Evolutionary conservation across 2,113 vertebrate genomes (phyloP).

Genomic region (Engraulis encrasicolus): DNA sequence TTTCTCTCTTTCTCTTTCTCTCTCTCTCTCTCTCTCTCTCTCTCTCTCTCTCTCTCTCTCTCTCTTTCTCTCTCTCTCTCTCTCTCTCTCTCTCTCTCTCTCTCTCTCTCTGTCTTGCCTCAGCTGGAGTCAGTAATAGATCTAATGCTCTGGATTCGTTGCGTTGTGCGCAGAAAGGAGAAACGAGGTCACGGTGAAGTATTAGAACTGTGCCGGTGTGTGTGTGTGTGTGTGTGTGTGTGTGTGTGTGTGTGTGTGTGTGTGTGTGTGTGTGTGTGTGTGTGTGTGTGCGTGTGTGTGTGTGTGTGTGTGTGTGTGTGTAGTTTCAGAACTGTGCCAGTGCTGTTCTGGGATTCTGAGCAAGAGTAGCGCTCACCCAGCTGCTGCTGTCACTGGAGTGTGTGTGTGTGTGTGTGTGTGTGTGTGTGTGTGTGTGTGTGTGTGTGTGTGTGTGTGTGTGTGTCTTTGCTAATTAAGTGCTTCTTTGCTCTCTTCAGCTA

Average conservation of each 20-base stretch:
- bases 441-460: too few species aligned
- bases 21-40: neutral
- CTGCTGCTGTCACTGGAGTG: neutral
- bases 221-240: too few species aligned
- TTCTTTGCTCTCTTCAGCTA: neutral
- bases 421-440: too few species aligned
- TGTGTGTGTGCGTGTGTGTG: too few species aligned
- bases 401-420: too few species aligned
- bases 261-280: too few species aligned
- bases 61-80: neutral
- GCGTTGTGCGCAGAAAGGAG: neutral
- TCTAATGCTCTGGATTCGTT: neutral
- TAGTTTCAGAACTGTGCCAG: neutral
- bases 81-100: neutral
- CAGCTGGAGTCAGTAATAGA: neutral
- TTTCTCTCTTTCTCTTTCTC: neutral
- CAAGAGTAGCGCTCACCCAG: neutral
- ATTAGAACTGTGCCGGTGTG: neutral
- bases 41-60: neutral
- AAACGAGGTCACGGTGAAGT: slow-evolving; percentile 14
- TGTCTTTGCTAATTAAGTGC: slow-evolving; percentile 3
- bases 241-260: too few species aligned
- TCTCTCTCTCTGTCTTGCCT: neutral
- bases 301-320: too few species aligned
- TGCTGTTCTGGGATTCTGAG: neutral